Evolutionary conservation across 2,113 vertebrate genomes (phyloP).

Genomic region (Gymnogyps californianus): DNA sequence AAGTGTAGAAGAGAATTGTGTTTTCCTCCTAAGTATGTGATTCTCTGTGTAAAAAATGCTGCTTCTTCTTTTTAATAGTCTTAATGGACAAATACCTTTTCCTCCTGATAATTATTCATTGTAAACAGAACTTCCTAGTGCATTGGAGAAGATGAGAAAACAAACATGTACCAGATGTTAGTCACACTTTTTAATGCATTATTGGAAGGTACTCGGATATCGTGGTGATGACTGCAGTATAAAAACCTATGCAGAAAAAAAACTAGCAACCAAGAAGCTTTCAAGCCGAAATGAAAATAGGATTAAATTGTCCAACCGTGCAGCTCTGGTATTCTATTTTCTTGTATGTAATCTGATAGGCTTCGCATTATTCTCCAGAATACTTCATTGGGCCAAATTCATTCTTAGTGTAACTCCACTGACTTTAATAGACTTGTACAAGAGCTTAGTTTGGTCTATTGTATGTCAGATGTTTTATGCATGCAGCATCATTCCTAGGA

Average conservation of each 20-base stretch:
- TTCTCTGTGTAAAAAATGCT: not conserved
- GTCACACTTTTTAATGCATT: not conserved
- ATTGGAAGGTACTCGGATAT: not conserved
- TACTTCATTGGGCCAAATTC: not conserved
- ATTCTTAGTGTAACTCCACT: not conserved
- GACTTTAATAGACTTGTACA: not conserved
- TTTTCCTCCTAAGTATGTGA: not conserved
- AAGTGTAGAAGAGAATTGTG: not conserved
- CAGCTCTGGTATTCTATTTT: not conserved
- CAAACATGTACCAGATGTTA: not conserved
- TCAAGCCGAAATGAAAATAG: not conserved
- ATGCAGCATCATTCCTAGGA: not conserved
- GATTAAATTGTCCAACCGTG: not conserved
- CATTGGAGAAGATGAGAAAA: not conserved
- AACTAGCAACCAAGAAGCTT: not conserved
- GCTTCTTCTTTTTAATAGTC: not conserved
- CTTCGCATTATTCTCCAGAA: not conserved
- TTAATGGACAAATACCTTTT: slow-evolving; percentile 1
- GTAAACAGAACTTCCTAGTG: not conserved
- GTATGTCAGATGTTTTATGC: not conserved
- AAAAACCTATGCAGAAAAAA: not conserved
- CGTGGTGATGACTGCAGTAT: not conserved
- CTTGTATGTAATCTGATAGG: not conserved
- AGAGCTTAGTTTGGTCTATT: not conserved
- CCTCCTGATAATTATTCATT: not conserved